Conservation (phyloP, 2,888 invertebrate species). For the Dryadula phaetusa region DNA sequence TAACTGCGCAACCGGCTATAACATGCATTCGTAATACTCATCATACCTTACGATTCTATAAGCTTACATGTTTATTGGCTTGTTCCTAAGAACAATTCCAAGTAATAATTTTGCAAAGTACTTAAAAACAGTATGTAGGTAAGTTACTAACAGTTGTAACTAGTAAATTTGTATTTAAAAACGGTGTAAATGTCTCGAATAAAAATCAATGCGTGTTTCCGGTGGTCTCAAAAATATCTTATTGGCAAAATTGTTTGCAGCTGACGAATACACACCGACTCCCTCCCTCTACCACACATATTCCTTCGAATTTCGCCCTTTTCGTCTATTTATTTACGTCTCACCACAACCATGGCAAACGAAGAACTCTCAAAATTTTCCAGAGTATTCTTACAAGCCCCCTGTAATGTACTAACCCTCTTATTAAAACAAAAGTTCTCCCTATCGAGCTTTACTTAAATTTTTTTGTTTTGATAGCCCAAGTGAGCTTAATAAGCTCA, state of each 20-base stretch:
- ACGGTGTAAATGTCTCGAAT: conserved; percentile 37
- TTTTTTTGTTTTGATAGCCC: conserved; percentile 45
- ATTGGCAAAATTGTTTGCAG: conserved; percentile 47
- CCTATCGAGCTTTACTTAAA: conserved; percentile 39
- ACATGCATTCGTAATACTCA: conserved; percentile 45
- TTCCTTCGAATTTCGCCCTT: conserved; percentile 48
- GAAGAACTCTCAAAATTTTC: conserved; percentile 46
- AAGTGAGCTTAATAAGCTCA: conserved; percentile 48
- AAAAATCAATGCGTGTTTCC: conserved; percentile 53
- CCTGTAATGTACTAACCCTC: conserved; percentile 45
- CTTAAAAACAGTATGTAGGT: conserved; percentile 8
- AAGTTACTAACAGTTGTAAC: not conserved
- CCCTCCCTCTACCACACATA: conserved; percentile 49
- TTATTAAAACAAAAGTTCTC: conserved; percentile 48
- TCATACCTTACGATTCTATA: conserved; percentile 44
- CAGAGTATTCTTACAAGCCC: conserved; percentile 44
- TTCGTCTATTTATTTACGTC: conserved; percentile 51
- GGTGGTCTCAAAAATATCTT: conserved; percentile 53
- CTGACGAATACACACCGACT: conserved; percentile 43
- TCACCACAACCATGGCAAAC: conserved; percentile 47
- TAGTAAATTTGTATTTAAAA: conserved; percentile 27
- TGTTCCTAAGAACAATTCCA: conserved; percentile 29
- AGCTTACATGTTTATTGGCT: conserved; percentile 40
- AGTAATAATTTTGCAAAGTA: conserved; percentile 21
- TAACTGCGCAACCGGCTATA: conserved; percentile 46